phyloP scores from a whole-genome alignment of 2,113 vertebrate genomes.

The Esox niger region DNA sequence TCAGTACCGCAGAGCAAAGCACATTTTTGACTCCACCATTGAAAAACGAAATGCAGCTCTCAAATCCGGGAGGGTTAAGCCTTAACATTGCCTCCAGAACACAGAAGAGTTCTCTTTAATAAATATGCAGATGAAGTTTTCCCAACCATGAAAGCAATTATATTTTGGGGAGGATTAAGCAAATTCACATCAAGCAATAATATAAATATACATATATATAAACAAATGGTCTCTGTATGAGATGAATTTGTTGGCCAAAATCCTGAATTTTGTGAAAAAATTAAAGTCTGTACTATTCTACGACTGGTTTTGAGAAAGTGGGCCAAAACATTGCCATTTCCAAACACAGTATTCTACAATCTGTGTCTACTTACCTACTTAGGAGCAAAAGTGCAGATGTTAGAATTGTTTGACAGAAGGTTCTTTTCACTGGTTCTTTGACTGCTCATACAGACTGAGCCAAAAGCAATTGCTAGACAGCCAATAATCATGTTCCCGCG shows the following conservation, averaged over 20 bases:
- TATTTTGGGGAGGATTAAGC: constrained; percentile 30
- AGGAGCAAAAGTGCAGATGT: background rate
- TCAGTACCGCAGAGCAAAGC: constrained; percentile 16
- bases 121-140: constrained; percentile 43
- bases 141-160: constrained; percentile 33
- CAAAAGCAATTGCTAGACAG: no score
- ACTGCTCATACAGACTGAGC: no score
- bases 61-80: constrained; percentile 7
- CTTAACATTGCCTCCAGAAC: constrained; percentile 12
- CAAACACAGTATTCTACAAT: background rate
- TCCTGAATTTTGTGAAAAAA: constrained; percentile 4
- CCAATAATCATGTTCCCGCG: no score
- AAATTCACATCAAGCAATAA: constrained; percentile 18
- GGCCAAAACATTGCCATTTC: background rate
- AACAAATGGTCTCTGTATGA: background rate
- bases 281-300: background rate
- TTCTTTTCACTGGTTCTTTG: background rate
- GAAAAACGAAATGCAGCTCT: constrained; percentile 5
- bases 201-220: no score
- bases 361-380: background rate
- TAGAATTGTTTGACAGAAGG: no score
- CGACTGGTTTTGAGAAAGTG: background rate
- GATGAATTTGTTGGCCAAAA: background rate
- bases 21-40: constrained; percentile 4
- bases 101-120: constrained; percentile 36